Evolutionary conservation across 2,113 vertebrate genomes (phyloP).

Genomic region (Nesospiza acunhae): DNA sequence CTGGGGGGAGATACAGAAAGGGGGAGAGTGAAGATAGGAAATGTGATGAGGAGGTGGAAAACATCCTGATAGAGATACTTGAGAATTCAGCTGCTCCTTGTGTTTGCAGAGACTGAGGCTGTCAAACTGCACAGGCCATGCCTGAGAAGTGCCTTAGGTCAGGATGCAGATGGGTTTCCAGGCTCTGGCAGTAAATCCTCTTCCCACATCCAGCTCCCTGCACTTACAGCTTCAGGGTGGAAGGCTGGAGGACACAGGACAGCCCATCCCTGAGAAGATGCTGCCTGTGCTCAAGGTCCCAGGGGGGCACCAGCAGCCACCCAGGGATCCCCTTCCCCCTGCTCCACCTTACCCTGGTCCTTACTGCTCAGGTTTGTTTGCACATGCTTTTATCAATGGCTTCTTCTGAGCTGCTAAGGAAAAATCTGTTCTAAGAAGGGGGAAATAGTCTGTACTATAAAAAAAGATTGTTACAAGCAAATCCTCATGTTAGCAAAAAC

Average conservation of each 20-base stretch:
- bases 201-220: background rate
- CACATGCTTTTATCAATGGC: background rate
- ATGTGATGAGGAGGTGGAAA: background rate
- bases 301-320: background rate
- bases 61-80: background rate
- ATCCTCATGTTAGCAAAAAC: background rate
- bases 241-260: background rate
- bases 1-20: background rate
- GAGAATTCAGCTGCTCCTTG: background rate
- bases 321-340: background rate
- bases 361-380: background rate
- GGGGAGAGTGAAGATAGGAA: background rate
- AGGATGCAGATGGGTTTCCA: background rate
- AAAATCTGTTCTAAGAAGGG: background rate
- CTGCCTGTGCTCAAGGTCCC: background rate
- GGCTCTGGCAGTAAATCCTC: background rate
- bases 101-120: accelerated
- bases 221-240: accelerated
- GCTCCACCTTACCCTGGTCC: background rate
- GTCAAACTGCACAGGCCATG: background rate
- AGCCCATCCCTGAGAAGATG: background rate
- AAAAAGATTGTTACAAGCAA: background rate
- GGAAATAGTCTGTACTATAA: background rate
- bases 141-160: background rate
- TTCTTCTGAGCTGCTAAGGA: background rate